Percentiles rank a stretch among this genome's conserved stretches.
phyloP scores from a whole-genome alignment of 2,113 vertebrate genomes.

The Salvelinus alpinus region DNA sequence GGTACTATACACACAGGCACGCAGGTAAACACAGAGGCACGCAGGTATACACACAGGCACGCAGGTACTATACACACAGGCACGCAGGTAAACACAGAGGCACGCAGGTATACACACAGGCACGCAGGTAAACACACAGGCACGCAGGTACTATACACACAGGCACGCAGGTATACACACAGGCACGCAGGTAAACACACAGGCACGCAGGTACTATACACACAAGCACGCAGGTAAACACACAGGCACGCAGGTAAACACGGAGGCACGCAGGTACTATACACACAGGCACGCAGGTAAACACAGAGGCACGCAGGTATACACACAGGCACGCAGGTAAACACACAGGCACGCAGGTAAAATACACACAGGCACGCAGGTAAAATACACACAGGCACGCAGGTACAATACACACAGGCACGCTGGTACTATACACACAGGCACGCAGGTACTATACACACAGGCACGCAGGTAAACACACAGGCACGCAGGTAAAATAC shows the following conservation, averaged over 20 bases:
- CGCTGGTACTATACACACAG: background rate
- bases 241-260: background rate
- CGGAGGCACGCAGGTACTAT: background rate
- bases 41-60: too few species aligned
- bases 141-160: background rate
- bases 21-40: background rate
- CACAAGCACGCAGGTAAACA: too few species aligned
- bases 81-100: too few species aligned
- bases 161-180: background rate
- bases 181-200: background rate
- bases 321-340: background rate
- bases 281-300: background rate
- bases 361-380: too few species aligned
- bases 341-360: background rate
- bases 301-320: background rate
- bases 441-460: background rate
- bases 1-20: background rate
- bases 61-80: too few species aligned
- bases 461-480: background rate
- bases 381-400: too few species aligned
- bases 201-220: too few species aligned
- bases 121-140: background rate
- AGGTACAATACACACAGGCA: background rate
- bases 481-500: background rate
- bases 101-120: background rate